Base-by-base conservation (phyloP, 1,140 invertebrate species). In the Penaeus japonicus region DNA sequence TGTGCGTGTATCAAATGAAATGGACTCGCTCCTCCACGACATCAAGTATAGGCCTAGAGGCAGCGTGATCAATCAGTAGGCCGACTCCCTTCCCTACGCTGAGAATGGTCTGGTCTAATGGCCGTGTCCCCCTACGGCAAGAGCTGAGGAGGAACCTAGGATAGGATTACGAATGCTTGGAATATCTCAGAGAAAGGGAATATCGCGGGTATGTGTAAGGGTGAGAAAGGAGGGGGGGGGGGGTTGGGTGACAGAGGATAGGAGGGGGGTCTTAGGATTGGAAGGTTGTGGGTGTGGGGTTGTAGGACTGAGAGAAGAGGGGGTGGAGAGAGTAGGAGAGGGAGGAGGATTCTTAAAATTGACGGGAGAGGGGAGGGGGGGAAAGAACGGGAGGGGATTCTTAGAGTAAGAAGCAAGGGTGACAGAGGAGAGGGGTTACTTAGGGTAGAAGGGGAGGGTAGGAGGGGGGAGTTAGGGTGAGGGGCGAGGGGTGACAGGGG, bases 11-110 rank as follows among this genome's bases (percentile, higher is more conserved):
- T 65, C 32, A 53, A 78, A 22, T 54, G 54, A 35, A 70, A 39
- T 53, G 57, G 32, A 27, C 30, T 39, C 22, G 47, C 20, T 10
- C 35, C 24, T 78, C 65, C 54, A 35, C 77, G 57, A 80, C 78
- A 70, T 87, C 55, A 80, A 87, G 77, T 62, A 65, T 87, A 87
- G 85, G 85, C 85, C 78, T 87, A 87, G 55, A 80, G 54, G 85
- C 65, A 86, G 30, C 22, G 84, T 80, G 59, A 87, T 87, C 78
- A 54, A 87, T 87, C 85, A 87, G 84, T 32, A 78, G 75, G 47
- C 73, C 57, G 12, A n/a, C 24, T 65, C 70, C 77, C 85, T 79
- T 57, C 84, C 75, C 78, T 39, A 20, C 81, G 85, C 62, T 54
- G 75, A 81, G 85, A 87, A 87, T 87, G 85, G 77, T 54, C 32